Conservation (phyloP, 2,888 invertebrate genomes). For the Odontomyia ornata region DNA sequence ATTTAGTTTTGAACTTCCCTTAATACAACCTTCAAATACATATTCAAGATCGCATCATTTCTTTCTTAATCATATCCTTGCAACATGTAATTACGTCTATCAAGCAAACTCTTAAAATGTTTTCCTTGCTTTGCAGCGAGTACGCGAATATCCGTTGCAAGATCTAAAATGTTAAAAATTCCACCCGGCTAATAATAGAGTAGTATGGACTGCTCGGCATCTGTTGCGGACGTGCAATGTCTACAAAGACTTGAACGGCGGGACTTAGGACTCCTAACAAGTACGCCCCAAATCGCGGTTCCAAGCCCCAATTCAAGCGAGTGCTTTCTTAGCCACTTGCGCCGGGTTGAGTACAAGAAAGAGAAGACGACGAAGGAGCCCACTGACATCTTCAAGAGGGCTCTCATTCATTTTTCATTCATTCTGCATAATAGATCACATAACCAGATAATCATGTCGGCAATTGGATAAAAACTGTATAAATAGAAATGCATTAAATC, state of each 20-base stretch:
- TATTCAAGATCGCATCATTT: too few species aligned
- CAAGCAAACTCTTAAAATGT: too few species aligned
- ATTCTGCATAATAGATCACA: constrained; percentile 43
- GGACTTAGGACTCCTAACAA: not conserved
- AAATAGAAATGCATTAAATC: constrained; percentile 44
- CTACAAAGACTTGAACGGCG: not conserved
- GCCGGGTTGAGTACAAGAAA: too few species aligned
- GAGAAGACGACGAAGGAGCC: not conserved
- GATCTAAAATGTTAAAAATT: not conserved
- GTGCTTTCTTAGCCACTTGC: too few species aligned
- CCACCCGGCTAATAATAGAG: constrained; percentile 34
- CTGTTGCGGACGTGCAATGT: constrained; percentile 19
- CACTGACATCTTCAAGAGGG: constrained; percentile 32
- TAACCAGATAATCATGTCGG: constrained; percentile 39
- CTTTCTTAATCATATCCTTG: too few species aligned
- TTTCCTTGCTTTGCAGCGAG: too few species aligned
- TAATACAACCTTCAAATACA: too few species aligned
- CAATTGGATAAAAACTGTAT: constrained; percentile 36
- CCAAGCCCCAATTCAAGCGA: not conserved
- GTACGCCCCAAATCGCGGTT: not conserved
- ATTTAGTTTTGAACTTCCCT: too few species aligned
- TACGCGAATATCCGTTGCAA: not conserved
- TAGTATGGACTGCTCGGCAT: not conserved
- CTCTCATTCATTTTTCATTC: constrained; percentile 42
- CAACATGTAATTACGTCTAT: too few species aligned